Base-by-base conservation (phyloP, 2,888 invertebrate genomes). In the Nomada fabriciana region DNA sequence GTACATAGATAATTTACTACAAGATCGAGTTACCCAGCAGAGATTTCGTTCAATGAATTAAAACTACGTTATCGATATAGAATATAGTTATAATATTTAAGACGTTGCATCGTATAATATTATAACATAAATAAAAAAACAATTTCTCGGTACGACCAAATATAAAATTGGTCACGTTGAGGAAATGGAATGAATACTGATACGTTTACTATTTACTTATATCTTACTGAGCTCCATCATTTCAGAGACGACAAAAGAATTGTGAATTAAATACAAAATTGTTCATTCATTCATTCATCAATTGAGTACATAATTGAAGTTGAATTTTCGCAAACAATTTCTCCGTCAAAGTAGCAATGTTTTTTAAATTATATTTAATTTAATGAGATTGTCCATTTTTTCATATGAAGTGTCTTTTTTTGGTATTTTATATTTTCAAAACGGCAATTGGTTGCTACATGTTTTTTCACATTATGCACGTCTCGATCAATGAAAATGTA, bases 131-230 rank as follows among this genome's bases (percentile, higher is more conserved):
- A 70, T 60, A 70, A 67, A 52, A 74, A 61, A 82, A 68, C 23
- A 52, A 67, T 68, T 76, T 64, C 36, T 23, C 59, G 20, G 11
- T 67, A 85, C 76, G 82, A 82, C 76, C 88, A 82, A 80, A 69
- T 84, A 78, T 74, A 82, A 83, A 80, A 81, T 82, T 80, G 89
- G 84, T 83, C 89, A 84, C 86, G 84, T 86, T 86, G 87, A 83
- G 87, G 74, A 82, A 87, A 83, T 91, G 91, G 91, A 92, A 92
- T 91, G 92, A 92, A 91, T 91, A 91, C 91, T 91, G 91, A 89
- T 89, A 86, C 43, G 76, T 89, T 88, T 86, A 85, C 80, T 86
- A 86, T 89, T 85, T 91, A 89, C 87, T 87, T 87, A 84, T 86
- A 88, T 85, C 88, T 89, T 85, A 86, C 85, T 85, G 83, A 86